Percentiles rank a stretch among this genome's conserved stretches.
Evolutionary conservation across 2,888 invertebrate genomes (phyloP).

Genomic region (Drosophila cognata): DNA sequence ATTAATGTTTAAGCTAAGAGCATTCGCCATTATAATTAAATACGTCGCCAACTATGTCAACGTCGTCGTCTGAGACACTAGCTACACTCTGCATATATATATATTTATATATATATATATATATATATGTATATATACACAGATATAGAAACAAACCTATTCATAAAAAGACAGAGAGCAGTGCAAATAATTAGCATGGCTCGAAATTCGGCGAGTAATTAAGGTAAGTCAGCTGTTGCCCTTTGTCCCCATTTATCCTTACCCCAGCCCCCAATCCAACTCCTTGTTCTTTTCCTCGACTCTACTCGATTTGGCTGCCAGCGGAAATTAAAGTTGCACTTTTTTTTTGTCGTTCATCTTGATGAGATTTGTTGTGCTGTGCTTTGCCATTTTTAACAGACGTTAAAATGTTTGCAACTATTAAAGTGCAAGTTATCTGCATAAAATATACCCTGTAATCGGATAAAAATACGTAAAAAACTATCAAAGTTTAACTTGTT

Average conservation of each 20-base stretch:
- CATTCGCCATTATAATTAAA: constrained; percentile 71
- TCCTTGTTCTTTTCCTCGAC: background rate
- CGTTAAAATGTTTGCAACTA: constrained; percentile 17
- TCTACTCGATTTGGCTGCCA: constrained; percentile 16
- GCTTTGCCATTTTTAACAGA: constrained; percentile 8
- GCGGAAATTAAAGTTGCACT: constrained; percentile 71
- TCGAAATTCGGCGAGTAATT: constrained; percentile 69
- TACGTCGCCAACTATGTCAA: constrained; percentile 40
- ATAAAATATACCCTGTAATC: background rate
- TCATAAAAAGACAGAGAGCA: constrained; percentile 31
- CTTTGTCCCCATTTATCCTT: constrained; percentile 1
- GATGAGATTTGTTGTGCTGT: constrained; percentile 38
- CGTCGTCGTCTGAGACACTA: constrained; percentile 22
- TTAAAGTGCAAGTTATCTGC: background rate
- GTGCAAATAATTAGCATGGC: constrained; percentile 76
- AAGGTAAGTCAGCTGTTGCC: constrained; percentile 75
- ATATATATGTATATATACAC: background rate
- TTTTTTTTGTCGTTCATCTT: constrained; percentile 28
- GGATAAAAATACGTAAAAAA: background rate
- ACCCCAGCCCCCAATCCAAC: accelerated
- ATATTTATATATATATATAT: background rate
- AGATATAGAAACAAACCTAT: background rate
- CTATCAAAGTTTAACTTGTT: too few relatives aligned
- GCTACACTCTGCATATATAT: background rate
- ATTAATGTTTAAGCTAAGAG: constrained; percentile 71